A percentile compares a stretch with the other conserved stretches of the same genome.
These are phyloP conservation scores for Pediacus dermestoides DNA, from an alignment of 2,888 invertebrate species.

Conservation along the genomic window DNA sequence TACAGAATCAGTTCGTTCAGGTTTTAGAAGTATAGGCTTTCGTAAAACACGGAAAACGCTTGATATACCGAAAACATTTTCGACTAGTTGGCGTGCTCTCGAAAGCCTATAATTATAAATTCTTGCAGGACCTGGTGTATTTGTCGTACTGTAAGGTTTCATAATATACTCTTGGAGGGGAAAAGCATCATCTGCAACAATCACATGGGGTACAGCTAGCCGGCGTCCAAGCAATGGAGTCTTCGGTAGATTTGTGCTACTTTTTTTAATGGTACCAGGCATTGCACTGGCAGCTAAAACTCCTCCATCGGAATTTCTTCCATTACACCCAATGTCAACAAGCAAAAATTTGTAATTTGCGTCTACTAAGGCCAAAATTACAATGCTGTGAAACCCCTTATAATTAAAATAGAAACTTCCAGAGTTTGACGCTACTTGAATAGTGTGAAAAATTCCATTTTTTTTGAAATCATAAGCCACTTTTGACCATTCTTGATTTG, in stretches of 20 bases:
- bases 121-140: too few species aligned
- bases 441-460: constrained; percentile 8
- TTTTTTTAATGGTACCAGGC: too few species aligned
- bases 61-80: too few species aligned
- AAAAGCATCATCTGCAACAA: constrained; percentile 12
- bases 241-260: too few species aligned
- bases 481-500: constrained; percentile 10
- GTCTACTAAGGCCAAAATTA: constrained; percentile 10
- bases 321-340: constrained; percentile 9
- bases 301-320: constrained; percentile 8
- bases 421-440: constrained; percentile 4
- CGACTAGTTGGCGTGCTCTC: too few species aligned
- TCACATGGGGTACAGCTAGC: constrained; percentile 13
- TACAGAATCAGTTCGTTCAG: too few species aligned
- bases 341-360: constrained; percentile 11
- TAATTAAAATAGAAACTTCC: constrained; percentile 6
- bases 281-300: too few species aligned
- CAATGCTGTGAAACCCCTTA: constrained; percentile 6
- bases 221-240: constrained; percentile 10
- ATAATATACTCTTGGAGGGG: constrained; percentile 11
- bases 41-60: too few species aligned
- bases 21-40: too few species aligned
- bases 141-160: too few species aligned
- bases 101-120: too few species aligned
- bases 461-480: constrained; percentile 9